Conservation (phyloP, 2,797 vertebrate species). For the Lateolabrax maculatus region DNA sequence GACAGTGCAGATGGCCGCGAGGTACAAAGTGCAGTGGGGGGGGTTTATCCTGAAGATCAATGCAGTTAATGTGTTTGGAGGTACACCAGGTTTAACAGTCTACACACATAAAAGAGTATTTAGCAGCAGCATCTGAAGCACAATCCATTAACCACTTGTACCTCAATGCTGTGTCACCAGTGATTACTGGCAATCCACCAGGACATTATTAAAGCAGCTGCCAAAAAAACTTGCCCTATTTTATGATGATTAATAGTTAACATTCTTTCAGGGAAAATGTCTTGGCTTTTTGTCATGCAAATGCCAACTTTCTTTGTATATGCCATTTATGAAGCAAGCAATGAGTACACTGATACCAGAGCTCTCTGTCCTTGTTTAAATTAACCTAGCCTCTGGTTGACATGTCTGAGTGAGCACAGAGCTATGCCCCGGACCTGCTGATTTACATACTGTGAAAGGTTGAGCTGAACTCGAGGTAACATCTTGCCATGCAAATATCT, state of each 20-base stretch:
- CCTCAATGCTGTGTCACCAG: constrained; percentile 1
- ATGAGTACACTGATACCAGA: not conserved
- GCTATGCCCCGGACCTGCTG: not conserved
- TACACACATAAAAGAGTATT: constrained; percentile 22
- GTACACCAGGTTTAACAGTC: constrained; percentile 33
- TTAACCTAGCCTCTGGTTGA: constrained; percentile 9
- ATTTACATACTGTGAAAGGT: constrained; percentile 52
- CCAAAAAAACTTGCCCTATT: not conserved
- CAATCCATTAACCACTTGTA: constrained; percentile 34
- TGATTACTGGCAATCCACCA: not conserved
- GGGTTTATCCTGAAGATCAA: constrained; percentile 38
- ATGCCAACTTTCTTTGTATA: not conserved
- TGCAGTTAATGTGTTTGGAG: constrained; percentile 43
- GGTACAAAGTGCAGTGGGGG: constrained; percentile 35
- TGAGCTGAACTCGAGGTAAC: constrained; percentile 37
- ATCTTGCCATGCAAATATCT: constrained; percentile 25
- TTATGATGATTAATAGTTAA: constrained; percentile 17
- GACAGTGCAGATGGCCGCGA: constrained; percentile 65
- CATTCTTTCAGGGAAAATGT: constrained; percentile 11
- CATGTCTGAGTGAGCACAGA: not conserved
- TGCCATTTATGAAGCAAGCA: not conserved
- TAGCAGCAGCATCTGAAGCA: constrained; percentile 21
- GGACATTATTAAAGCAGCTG: not conserved
- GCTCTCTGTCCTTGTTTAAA: constrained; percentile 17
- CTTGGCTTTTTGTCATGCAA: constrained; percentile 12